Percentiles rank a stretch among this genome's conserved stretches.
These are phyloP conservation scores for Nestor notabilis DNA, from an alignment of 2,113 vertebrate genomes.

Conservation along the genomic window DNA sequence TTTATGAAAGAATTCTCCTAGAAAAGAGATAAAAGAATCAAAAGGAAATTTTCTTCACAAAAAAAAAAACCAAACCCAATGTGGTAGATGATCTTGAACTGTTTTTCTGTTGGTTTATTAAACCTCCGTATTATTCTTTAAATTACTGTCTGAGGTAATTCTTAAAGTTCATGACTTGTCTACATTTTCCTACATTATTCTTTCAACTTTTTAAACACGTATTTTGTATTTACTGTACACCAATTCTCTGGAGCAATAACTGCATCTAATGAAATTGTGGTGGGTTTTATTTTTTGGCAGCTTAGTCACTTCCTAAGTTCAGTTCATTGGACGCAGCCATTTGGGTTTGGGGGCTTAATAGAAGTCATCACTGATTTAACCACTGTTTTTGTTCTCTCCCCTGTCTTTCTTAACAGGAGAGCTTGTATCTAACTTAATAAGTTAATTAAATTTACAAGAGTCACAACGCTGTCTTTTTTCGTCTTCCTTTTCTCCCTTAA, in stretches of 20 bases:
- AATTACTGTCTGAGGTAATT: background rate
- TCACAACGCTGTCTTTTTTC: background rate
- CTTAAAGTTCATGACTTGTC: background rate
- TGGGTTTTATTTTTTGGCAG: background rate
- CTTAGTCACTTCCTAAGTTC: background rate
- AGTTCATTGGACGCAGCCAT: background rate
- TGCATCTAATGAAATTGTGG: conserved; percentile 7
- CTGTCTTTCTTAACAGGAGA: background rate
- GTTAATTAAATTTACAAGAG: background rate
- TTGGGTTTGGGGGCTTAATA: background rate
- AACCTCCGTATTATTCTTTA: background rate
- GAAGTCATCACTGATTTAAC: background rate
- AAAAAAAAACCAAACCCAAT: background rate
- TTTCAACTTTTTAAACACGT: background rate
- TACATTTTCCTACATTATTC: background rate
- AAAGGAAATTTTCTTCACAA: background rate
- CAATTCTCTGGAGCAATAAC: background rate
- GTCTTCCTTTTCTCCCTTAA: background rate
- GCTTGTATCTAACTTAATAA: background rate
- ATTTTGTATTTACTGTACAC: background rate
- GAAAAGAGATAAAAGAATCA: background rate
- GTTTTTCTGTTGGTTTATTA: background rate
- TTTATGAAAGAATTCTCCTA: background rate
- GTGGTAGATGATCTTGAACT: background rate
- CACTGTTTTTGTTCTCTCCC: background rate